Evolutionary conservation across 2,113 vertebrate genomes (phyloP).

Genomic region (Pseudopipra pipra): DNA sequence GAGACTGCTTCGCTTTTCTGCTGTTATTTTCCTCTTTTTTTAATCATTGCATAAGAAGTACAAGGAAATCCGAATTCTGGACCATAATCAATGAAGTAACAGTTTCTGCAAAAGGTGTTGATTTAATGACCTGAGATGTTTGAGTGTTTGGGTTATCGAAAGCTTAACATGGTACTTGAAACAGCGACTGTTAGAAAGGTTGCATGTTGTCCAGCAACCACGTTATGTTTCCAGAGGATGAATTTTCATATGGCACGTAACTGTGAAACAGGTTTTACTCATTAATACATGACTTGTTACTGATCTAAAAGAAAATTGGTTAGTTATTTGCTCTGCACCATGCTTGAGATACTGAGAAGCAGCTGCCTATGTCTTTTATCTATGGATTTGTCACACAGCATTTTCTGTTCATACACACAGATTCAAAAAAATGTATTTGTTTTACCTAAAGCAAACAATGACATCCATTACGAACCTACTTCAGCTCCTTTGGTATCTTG

Average conservation of each 20-base stretch:
- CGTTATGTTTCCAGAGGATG: background rate
- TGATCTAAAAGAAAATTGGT: slow-evolving; percentile 56
- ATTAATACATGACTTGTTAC: slow-evolving; percentile 41
- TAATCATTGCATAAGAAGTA: background rate
- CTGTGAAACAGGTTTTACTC: slow-evolving; percentile 7
- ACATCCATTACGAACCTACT: slow-evolving; percentile 68
- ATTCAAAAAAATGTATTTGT: slow-evolving; percentile 66
- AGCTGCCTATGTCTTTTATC: slow-evolving; percentile 66
- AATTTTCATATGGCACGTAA: slow-evolving; percentile 37
- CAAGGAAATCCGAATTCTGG: background rate
- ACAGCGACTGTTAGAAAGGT: background rate
- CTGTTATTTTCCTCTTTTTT: background rate
- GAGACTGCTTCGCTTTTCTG: background rate
- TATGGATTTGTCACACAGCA: slow-evolving; percentile 42
- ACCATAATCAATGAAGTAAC: background rate
- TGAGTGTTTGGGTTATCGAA: slow-evolving; percentile 24
- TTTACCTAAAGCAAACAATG: slow-evolving; percentile 76
- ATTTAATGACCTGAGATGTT: slow-evolving; percentile 38
- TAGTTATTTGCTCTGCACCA: slow-evolving; percentile 70
- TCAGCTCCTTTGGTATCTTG: slow-evolving; percentile 72
- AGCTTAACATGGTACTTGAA: background rate
- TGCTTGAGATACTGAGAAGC: slow-evolving; percentile 50
- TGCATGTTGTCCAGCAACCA: slow-evolving; percentile 74
- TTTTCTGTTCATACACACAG: slow-evolving; percentile 32
- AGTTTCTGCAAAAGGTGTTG: slow-evolving; percentile 10